phyloP scores from a whole-genome alignment of 2,113 vertebrate species.

The Scopus umbretta region DNA sequence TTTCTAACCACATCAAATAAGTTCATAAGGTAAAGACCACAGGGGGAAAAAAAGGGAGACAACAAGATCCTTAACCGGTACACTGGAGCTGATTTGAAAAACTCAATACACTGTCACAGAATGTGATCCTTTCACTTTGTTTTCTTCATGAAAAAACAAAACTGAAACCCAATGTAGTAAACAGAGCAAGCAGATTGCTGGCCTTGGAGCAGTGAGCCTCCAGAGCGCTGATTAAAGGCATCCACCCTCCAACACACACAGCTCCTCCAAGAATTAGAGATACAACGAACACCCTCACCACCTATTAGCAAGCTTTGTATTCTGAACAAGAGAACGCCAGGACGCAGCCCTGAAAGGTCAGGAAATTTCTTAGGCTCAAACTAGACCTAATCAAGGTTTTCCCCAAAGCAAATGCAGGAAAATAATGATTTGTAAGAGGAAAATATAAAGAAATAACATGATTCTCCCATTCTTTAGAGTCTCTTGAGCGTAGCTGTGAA shows the following conservation, averaged over 20 bases:
- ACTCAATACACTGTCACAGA: background rate
- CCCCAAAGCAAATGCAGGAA: slow-evolving; percentile 5
- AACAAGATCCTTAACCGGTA: background rate
- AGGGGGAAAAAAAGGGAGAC: background rate
- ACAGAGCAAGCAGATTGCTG: slow-evolving; percentile 37
- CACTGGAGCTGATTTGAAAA: background rate
- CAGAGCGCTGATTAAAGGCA: slow-evolving; percentile 29
- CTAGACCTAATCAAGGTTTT: slow-evolving; percentile 35
- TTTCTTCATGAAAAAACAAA: slow-evolving; percentile 24
- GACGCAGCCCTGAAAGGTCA: slow-evolving; percentile 41
- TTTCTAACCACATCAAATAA: background rate
- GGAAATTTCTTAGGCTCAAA: slow-evolving; percentile 14
- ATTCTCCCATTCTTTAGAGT: background rate
- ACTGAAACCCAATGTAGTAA: background rate
- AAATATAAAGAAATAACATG: background rate
- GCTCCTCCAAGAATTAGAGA: slow-evolving; percentile 37
- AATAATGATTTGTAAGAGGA: slow-evolving; percentile 8
- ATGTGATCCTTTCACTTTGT: background rate
- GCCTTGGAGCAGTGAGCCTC: slow-evolving; percentile 49
- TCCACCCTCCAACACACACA: slow-evolving; percentile 30
- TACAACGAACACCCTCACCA: slow-evolving; percentile 56
- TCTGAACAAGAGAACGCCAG: background rate
- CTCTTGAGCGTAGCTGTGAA: background rate
- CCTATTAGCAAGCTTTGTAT: slow-evolving; percentile 51
- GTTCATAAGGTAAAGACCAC: background rate